A percentile compares a stretch with the other conserved stretches of the same genome.
Evolutionary conservation across 2,113 vertebrate genomes (phyloP).

Genomic region (Anthoscopus minutus): DNA sequence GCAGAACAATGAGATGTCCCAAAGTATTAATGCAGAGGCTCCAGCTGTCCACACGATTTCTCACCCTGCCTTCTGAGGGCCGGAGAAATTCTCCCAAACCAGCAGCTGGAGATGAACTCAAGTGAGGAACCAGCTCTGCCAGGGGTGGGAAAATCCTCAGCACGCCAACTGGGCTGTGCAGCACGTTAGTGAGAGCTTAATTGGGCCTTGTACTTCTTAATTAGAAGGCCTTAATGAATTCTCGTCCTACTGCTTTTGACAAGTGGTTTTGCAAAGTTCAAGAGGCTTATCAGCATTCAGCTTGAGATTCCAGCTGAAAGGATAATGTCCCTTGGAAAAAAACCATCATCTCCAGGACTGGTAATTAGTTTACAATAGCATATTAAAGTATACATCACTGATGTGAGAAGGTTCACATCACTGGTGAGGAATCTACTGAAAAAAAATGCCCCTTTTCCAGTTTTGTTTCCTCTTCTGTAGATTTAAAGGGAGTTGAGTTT

Average conservation of each 20-base stretch:
- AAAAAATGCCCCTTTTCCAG: not conserved
- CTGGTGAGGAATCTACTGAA: not conserved
- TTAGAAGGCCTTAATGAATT: not conserved
- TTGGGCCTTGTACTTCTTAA: slow-evolving; percentile 3
- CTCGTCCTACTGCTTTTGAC: not conserved
- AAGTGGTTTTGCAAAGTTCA: slow-evolving; percentile 30
- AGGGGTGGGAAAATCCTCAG: not conserved
- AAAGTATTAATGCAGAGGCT: not conserved
- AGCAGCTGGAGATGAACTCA: not conserved
- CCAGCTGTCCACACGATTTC: not conserved
- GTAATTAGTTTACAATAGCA: not conserved
- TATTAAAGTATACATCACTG: not conserved
- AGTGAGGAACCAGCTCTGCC: not conserved
- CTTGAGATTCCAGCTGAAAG: not conserved
- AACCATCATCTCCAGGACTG: not conserved
- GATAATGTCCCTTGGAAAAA: not conserved
- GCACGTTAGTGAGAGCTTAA: slow-evolving; percentile 2
- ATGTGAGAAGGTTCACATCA: not conserved
- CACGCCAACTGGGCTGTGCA: not conserved
- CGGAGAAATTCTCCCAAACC: not conserved
- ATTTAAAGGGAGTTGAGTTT: not conserved
- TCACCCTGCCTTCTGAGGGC: not conserved
- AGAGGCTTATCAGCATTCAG: slow-evolving; percentile 29
- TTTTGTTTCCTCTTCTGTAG: not conserved
- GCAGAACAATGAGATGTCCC: not conserved